These are phyloP conservation scores for Aldabrachelys gigantea DNA, from an alignment of 2,113 vertebrate species.

Conservation along the genomic window DNA sequence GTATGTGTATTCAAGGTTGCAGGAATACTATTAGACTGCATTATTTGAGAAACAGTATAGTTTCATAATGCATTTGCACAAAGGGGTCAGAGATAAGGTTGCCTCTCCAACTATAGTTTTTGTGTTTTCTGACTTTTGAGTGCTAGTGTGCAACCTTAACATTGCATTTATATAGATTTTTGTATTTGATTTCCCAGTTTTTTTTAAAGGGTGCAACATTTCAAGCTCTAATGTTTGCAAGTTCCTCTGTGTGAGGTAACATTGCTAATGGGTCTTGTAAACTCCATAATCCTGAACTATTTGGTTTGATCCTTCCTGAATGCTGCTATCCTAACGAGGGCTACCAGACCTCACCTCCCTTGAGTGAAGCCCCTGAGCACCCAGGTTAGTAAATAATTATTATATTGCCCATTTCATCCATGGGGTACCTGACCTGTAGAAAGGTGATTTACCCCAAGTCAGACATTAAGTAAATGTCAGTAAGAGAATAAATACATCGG, in stretches of 20 bases:
- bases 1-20: neutral
- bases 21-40: neutral
- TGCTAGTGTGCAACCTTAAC: neutral
- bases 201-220: neutral
- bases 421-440: conserved; percentile 3
- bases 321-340: neutral
- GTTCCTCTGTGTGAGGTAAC: neutral
- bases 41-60: neutral
- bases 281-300: neutral
- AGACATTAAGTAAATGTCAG: conserved; percentile 10
- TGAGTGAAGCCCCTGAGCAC: neutral
- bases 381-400: conserved; percentile 18
- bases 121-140: neutral
- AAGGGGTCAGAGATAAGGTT: neutral
- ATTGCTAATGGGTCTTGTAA: neutral
- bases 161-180: neutral
- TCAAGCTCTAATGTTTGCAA: neutral
- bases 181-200: neutral
- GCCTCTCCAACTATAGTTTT: neutral
- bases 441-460: conserved; percentile 35
- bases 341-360: neutral
- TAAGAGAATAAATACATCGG: conserved; percentile 28
- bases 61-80: neutral
- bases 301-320: neutral
- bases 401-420: conserved; percentile 10